Conservation (phyloP, 2,888 invertebrate species). For the Calameuta idolon region DNA sequence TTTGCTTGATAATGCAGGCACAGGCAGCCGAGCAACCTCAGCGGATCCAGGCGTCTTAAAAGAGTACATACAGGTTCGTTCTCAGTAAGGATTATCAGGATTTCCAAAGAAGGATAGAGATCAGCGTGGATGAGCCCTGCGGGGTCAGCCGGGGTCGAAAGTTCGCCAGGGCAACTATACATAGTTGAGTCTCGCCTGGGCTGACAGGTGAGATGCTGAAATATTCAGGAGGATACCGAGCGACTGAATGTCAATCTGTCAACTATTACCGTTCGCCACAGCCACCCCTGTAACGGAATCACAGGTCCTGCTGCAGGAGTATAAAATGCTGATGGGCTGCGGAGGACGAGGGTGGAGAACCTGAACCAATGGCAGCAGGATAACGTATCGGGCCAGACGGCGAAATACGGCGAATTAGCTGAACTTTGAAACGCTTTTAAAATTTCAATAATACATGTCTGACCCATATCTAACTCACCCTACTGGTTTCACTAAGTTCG, state of each 20-base stretch:
- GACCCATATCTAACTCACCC: slow-evolving; percentile 51
- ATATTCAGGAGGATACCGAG: slow-evolving; percentile 64
- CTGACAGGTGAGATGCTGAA: slow-evolving; percentile 66
- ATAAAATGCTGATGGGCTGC: too few species aligned
- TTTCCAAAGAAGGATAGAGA: too few species aligned
- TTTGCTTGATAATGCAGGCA: too few species aligned
- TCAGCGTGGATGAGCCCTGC: slow-evolving; percentile 9
- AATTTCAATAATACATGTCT: slow-evolving; percentile 64
- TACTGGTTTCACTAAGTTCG: slow-evolving; percentile 14
- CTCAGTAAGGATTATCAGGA: too few species aligned
- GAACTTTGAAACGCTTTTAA: slow-evolving; percentile 65
- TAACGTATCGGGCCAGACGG: slow-evolving; percentile 37
- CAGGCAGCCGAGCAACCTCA: too few species aligned
- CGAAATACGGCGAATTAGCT: slow-evolving; percentile 51
- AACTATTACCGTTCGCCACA: slow-evolving; percentile 36
- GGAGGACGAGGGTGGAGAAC: neutral
- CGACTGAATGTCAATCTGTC: slow-evolving; percentile 67
- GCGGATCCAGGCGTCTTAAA: too few species aligned
- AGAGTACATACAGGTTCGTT: too few species aligned
- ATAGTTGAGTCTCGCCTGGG: slow-evolving; percentile 38
- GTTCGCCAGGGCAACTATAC: slow-evolving; percentile 63
- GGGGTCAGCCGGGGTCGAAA: slow-evolving; percentile 66
- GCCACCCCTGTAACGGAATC: too few species aligned
- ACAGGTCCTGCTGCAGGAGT: too few species aligned
- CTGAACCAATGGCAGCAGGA: slow-evolving; percentile 5